These are phyloP conservation scores for Limanda limanda DNA, from an alignment of 2,113 vertebrate genomes.

Conservation along the genomic window DNA sequence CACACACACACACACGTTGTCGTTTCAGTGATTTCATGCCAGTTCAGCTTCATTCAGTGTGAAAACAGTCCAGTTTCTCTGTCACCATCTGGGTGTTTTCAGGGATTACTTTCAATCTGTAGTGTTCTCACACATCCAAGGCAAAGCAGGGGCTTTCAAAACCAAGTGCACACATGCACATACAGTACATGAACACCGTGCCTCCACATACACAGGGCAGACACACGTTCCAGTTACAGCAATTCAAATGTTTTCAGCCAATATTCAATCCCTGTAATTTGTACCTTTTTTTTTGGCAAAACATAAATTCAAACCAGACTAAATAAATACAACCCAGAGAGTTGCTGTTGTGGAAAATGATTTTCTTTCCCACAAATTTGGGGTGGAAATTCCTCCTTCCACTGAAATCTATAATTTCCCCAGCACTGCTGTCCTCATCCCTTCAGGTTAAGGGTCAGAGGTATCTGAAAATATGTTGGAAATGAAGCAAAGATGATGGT, in stretches of 20 bases:
- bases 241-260: not conserved
- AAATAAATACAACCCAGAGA: no score
- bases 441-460: no score
- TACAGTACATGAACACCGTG: not conserved
- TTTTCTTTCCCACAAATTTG: no score
- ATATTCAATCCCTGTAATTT: not conserved
- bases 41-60: not conserved
- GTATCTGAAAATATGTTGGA: no score
- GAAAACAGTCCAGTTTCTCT: not conserved
- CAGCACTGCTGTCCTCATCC: no score
- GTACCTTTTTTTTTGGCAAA: no score
- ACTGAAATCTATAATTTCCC: no score
- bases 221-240: no score
- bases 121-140: slow-evolving; percentile 16
- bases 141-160: slow-evolving; percentile 10
- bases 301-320: no score
- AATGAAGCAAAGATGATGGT: no score
- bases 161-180: not conserved
- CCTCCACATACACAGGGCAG: not conserved
- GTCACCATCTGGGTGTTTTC: not conserved
- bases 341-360: no score
- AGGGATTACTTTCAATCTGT: slow-evolving; percentile 17
- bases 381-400: no score
- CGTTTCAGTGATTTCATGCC: not conserved
- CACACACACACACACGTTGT: not conserved